Evolutionary conservation across 2,113 vertebrate genomes (phyloP).

Genomic region (Paracanthobrama guichenoti): DNA sequence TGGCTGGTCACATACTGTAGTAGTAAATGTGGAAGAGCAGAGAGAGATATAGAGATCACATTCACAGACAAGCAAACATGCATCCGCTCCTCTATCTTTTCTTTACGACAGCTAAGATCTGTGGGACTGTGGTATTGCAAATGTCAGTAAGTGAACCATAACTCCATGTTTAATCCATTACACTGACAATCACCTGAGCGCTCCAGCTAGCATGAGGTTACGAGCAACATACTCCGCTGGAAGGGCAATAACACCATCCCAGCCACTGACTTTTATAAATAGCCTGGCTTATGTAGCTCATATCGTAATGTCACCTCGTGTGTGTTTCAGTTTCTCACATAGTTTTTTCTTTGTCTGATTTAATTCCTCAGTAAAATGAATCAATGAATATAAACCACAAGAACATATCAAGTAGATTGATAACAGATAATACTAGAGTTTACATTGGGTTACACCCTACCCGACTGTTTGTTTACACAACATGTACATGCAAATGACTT

Average conservation of each 20-base stretch:
- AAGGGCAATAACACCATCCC: not conserved
- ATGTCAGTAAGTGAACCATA: slow-evolving; percentile 49
- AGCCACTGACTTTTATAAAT: not conserved
- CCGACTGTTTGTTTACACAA: slow-evolving; percentile 1
- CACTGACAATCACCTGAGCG: slow-evolving; percentile 51
- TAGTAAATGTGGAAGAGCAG: not conserved
- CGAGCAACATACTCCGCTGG: not conserved
- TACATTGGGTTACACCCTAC: not conserved
- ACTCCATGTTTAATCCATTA: slow-evolving; percentile 48
- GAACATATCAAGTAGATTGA: not conserved
- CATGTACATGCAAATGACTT: not conserved
- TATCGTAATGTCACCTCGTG: not conserved
- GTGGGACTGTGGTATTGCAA: slow-evolving; percentile 26
- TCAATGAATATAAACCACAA: not conserved
- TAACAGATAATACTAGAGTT: not conserved
- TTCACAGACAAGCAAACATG: slow-evolving; percentile 3
- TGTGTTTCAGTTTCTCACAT: not conserved
- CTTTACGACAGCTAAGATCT: slow-evolving; percentile 18
- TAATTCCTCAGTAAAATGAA: not conserved
- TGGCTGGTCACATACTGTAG: not conserved
- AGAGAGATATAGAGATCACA: slow-evolving; percentile 3
- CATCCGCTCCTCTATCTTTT: slow-evolving; percentile 21
- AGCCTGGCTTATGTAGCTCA: not conserved
- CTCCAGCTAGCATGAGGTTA: not conserved
- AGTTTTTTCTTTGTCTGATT: not conserved